Conservation (phyloP, 2,888 invertebrate species). For the Girardia tigrina region DNA sequence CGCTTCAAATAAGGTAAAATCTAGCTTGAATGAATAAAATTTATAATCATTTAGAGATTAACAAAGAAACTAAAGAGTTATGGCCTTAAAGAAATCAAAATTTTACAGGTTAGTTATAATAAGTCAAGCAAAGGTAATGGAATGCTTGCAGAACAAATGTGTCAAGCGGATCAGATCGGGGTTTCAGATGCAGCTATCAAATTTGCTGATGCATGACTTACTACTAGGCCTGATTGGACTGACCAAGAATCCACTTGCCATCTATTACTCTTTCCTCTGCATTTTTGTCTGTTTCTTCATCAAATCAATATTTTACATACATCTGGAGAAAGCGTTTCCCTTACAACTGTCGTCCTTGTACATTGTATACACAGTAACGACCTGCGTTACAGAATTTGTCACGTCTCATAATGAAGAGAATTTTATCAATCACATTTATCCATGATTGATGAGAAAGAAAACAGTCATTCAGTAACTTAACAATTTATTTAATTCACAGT, state of each 20-base stretch:
- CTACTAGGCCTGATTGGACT: background rate
- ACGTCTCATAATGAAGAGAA: background rate
- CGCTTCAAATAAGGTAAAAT: too few species aligned
- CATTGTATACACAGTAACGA: background rate
- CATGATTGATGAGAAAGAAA: background rate
- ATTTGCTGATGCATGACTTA: background rate
- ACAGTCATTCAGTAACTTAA: too few species aligned
- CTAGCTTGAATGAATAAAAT: too few species aligned
- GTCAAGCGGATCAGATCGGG: background rate
- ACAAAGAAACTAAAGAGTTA: conserved; percentile 1
- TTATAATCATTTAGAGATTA: background rate
- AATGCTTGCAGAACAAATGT: conserved; percentile 8
- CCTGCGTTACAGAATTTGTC: background rate
- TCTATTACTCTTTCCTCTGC: background rate
- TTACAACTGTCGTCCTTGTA: background rate
- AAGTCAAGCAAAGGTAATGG: too few species aligned
- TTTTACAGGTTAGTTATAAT: background rate
- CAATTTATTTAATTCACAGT: too few species aligned
- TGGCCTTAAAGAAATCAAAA: background rate
- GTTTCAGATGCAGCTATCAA: background rate
- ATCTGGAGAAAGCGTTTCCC: background rate
- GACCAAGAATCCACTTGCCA: background rate
- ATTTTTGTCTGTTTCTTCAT: background rate
- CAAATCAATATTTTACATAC: background rate
- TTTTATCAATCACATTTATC: background rate